Evolutionary conservation across 2,888 invertebrate species (phyloP), one percentile per base, ranked within the genome.

Genomic region (Campoletis raptor): DNA sequence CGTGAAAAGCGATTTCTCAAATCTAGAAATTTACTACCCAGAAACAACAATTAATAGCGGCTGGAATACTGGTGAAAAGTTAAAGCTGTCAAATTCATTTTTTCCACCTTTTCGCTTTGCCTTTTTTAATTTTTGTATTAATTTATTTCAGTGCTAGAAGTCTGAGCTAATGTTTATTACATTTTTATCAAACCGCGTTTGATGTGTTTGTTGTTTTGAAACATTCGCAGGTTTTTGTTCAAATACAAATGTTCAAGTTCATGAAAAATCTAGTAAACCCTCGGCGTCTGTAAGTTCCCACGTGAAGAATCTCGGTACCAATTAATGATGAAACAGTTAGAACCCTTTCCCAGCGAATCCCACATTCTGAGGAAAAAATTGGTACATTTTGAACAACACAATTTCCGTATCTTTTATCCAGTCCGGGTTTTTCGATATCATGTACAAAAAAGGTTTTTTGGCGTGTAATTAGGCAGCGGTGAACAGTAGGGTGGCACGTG

Each of bases 391-490:
- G 3, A 48, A 6, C n/a, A 48, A 7, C n/a, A 18, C 48, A 48
- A 18, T 48, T n/a, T 67, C n/a, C 40, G 15, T 66, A 10, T 42
- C 40, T 45, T 8, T 48, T 18, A 24, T 54, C 15, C 21, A 24
- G 54, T 9, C 37, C 77, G 1, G 15, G 61, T 18, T 18, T 66
- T 48, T 57, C 12, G 72, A 64, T 67, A 77, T 78, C 52, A 45
- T 64, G 21, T 18, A 52, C 21, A 83, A 84, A 73, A 81, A 81
- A 78, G 91, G 91, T 91, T 92, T 93, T 93, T 94, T 93, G 92
- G 92, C 93, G 92, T 92, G 93, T 94, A 94, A 94, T 94, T 94
- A 94, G 94, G 93, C 92, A 89, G 90, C 91, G 91, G 91, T 92
- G 91, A 91, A 92, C 91, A 91, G 90, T 86, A 66, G 66, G 73